These are phyloP conservation scores for Mungos mungo DNA, from an alignment of 2,113 vertebrate genomes.

Conservation along the genomic window DNA sequence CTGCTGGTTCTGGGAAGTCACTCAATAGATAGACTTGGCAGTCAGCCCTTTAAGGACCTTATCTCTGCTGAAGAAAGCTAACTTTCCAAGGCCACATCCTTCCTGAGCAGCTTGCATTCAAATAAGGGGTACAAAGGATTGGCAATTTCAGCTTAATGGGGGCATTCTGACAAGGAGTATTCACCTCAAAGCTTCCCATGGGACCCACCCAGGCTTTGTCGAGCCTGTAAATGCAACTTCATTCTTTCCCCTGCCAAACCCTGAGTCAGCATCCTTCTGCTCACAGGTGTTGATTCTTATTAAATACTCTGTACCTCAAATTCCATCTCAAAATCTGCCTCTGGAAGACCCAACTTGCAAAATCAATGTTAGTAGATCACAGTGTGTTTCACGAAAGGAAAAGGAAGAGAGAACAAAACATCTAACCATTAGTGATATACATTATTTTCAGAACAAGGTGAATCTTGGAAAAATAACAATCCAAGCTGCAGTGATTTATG, in stretches of 20 bases:
- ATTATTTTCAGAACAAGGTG: not conserved
- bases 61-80: not conserved
- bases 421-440: not conserved
- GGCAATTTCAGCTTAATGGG: not conserved
- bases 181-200: rapidly evolving
- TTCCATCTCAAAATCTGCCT: not conserved
- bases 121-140: not conserved
- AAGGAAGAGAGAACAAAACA: not conserved
- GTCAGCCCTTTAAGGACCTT: not conserved
- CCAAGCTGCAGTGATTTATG: not conserved
- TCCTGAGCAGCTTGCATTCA: not conserved
- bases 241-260: not conserved
- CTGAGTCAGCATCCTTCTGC: not conserved
- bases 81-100: not conserved
- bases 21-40: not conserved
- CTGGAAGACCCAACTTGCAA: not conserved
- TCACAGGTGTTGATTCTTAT: not conserved
- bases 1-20: not conserved
- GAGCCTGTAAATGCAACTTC: not conserved
- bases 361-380: not conserved
- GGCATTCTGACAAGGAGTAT: not conserved
- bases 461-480: not conserved
- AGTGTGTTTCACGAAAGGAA: not conserved
- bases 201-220: not conserved
- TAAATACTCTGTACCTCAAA: not conserved